Base-by-base conservation (phyloP, 2,888 invertebrate species). In the Cerastis rubricosa region DNA sequence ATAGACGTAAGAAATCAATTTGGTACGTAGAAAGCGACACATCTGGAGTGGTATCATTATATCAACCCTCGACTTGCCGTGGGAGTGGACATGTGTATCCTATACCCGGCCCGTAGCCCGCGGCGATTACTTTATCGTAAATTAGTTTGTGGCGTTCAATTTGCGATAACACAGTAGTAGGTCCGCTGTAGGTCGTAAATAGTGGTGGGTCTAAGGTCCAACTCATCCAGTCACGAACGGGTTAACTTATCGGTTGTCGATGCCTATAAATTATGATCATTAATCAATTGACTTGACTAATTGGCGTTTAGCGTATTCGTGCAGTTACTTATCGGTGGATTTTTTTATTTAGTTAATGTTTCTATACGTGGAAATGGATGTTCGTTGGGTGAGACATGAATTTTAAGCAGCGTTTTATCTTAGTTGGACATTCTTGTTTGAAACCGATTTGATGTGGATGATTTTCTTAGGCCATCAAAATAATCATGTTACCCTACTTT, bases 151-250 rank as follows among this genome's bases (percentile, higher is more conserved):
- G 90, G 89, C 91, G 87, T 91, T 91, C 91, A 91, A 92, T 91
- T 91, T 91, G 91, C 91, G 87, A 90, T 91, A 90, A 86, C 89
- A 87, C 92, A 90, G 91, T 90, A 91, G 91, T 92, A 77, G 89
- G 89, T 90, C 89, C 85, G 77, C 77, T 85, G 81, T 83, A 86
- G 80, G 81, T 86, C 89, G 89, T 91, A 89, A 89, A 89, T 88
- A 85, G 76, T 83, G 77, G 70, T 78, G 85, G 85, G 85, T 87
- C 85, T 85, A 87, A 85, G 85, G 83, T 87, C 80, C 83, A 75
- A 85, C 85, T 85, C 87, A 81, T 88, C 83, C 69, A 87, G 85
- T 86, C 81, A 86, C 88, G 83, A 83, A 78, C 78, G 76, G 78
- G 81, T 85, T 82, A 83, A 87, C 71, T 85, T 85, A 87, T 83